These are phyloP conservation scores for Drosophila recens DNA, from an alignment of 2,888 invertebrate species.

Conservation along the genomic window DNA sequence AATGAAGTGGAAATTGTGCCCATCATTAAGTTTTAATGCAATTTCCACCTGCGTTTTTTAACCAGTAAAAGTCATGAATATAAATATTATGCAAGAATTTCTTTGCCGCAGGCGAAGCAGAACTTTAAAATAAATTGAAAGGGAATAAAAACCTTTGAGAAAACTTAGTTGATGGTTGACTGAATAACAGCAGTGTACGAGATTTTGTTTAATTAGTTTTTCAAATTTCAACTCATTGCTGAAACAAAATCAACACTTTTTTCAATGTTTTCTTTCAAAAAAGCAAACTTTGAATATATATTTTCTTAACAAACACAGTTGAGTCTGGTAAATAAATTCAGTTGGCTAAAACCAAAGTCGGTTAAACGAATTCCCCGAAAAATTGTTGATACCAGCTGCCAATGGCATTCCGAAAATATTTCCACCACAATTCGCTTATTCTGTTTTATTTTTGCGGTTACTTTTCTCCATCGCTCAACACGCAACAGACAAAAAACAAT, in stretches of 20 bases:
- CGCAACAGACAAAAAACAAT: constrained; percentile 60
- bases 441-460: constrained; percentile 18
- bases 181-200: not conserved
- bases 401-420: constrained; percentile 23
- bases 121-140: not conserved
- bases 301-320: not conserved
- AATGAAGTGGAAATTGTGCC: constrained; percentile 70
- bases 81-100: constrained; percentile 12
- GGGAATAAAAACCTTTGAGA: not conserved
- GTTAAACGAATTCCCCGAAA: constrained; percentile 8
- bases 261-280: not conserved
- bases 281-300: not conserved
- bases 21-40: constrained; percentile 54
- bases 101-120: not conserved
- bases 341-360: constrained; percentile 8
- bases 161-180: not conserved
- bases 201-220: not conserved
- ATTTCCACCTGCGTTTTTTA: constrained; percentile 24
- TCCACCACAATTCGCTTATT: constrained; percentile 23
- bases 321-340: not conserved
- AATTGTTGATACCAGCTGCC: constrained; percentile 8
- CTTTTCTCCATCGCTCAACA: constrained; percentile 28
- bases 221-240: not conserved
- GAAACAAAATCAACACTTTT: not conserved
- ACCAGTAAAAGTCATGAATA: constrained; percentile 7